Evolutionary conservation across 2,113 vertebrate genomes (phyloP), one percentile per base, ranked within the genome.

Genomic region (Channa maculata): DNA sequence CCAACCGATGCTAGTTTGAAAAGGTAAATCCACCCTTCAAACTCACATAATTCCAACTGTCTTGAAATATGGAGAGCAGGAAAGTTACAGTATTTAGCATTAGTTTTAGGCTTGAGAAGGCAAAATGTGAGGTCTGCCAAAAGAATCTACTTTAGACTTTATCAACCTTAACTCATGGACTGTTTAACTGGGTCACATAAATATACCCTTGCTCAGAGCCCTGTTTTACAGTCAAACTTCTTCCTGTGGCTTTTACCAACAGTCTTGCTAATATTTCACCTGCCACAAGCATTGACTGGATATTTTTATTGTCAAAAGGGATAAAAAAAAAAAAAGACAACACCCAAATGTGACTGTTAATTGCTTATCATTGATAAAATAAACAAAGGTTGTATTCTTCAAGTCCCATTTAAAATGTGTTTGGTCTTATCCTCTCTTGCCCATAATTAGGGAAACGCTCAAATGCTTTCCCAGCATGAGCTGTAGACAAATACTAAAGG

Each of bases 11-110:
- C 3, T 36, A 36, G 24, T 7, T 55, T 46, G 57, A 4, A 46
- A 63, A 79, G 59, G 68, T 54, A 69, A 81, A 79, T 84, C 78
- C 75, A 79, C 75, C 62, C 61, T 48, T 73, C 34, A 58, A 41
- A n/a, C 13, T 71, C 43, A 66, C n/a, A 60, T 44, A 76, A n/a
- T 44, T 77, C 61, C 34, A 8, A 53, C 41, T 13, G 34, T 65
- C 6, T 37, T 10, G 6, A 15, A 15, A 54, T 11, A 15, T 24
- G 63, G 2, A 52, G 36, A 24, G 3, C 36, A 7, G 24, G 24
- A 24, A 24, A 24, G 24, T 24, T 24, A 24, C 24, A 24, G 24
- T 24, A 53, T 37, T 64, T 57, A 55, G 4, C 9, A 24, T 5
- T 50, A n/a, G 10, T 51, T 75, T 62, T 6, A 64, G 10, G 14